Evolutionary conservation across 2,888 invertebrate genomes (phyloP).

Genomic region (Nowickia ferox): DNA sequence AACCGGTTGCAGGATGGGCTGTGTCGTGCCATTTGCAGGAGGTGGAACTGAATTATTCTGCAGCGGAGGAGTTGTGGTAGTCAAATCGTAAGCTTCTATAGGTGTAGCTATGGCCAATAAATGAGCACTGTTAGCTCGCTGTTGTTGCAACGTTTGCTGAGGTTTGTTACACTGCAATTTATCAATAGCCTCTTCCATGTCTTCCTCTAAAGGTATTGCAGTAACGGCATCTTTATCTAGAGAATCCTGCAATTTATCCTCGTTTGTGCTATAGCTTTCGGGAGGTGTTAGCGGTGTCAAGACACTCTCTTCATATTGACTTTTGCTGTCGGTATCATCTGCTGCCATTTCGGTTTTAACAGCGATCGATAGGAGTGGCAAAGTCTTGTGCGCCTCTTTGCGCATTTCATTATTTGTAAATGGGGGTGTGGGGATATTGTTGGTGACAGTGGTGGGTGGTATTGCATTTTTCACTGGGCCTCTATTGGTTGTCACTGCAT

Average conservation of each 20-base stretch:
- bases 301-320: constrained; percentile 82
- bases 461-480: constrained; percentile 81
- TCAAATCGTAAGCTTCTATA: constrained; percentile 79
- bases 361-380: constrained; percentile 67
- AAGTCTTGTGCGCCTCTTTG: constrained; percentile 52
- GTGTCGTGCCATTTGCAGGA: constrained; percentile 72
- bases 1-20: constrained; percentile 72
- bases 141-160: constrained; percentile 36
- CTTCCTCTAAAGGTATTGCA: constrained; percentile 74
- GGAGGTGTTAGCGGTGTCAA: constrained; percentile 82
- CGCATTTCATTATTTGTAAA: constrained; percentile 68
- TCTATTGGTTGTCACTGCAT: constrained; percentile 81
- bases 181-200: constrained; percentile 83
- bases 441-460: constrained; percentile 74
- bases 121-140: constrained; percentile 18
- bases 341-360: constrained; percentile 80
- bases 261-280: constrained; percentile 79
- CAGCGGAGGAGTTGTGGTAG: constrained; percentile 85
- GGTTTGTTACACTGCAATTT: constrained; percentile 76
- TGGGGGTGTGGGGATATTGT: constrained; percentile 70
- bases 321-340: constrained; percentile 78
- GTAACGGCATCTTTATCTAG: constrained; percentile 60
- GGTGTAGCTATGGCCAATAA: constrained; percentile 49
- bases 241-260: constrained; percentile 78
- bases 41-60: constrained; percentile 72